phyloP scores from a whole-genome alignment of 2,113 vertebrate species.

The Cettia cetti region DNA sequence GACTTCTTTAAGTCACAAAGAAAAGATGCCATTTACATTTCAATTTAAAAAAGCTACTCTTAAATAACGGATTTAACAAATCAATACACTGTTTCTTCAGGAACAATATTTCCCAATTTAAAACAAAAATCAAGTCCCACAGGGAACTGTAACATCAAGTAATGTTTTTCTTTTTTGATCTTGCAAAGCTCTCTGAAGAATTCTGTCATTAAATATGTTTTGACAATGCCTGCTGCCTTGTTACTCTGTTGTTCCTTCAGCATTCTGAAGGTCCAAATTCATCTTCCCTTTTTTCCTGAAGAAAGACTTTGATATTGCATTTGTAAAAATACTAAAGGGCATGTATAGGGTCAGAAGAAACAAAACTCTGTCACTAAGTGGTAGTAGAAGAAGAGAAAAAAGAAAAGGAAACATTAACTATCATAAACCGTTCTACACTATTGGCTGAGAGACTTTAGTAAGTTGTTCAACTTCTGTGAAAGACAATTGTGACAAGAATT shows the following conservation, averaged over 20 bases:
- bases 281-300: background rate
- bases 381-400: background rate
- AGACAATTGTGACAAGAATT: background rate
- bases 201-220: background rate
- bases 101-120: background rate
- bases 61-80: background rate
- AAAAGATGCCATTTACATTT: background rate
- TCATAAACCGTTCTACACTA: background rate
- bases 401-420: background rate
- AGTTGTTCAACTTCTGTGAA: background rate
- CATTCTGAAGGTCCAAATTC: background rate
- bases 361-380: background rate
- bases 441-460: background rate
- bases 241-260: background rate
- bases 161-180: background rate
- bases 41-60: background rate
- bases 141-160: background rate
- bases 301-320: background rate
- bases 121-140: slow-evolving; percentile 9
- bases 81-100: background rate
- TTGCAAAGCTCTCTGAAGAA: background rate
- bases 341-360: background rate
- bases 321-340: background rate
- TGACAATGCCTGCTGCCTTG: background rate
- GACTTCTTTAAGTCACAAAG: background rate